A percentile compares a stretch with the other conserved stretches of the same genome.
Conservation (phyloP, 2,113 vertebrate genomes). For the Istiophorus platypterus region DNA sequence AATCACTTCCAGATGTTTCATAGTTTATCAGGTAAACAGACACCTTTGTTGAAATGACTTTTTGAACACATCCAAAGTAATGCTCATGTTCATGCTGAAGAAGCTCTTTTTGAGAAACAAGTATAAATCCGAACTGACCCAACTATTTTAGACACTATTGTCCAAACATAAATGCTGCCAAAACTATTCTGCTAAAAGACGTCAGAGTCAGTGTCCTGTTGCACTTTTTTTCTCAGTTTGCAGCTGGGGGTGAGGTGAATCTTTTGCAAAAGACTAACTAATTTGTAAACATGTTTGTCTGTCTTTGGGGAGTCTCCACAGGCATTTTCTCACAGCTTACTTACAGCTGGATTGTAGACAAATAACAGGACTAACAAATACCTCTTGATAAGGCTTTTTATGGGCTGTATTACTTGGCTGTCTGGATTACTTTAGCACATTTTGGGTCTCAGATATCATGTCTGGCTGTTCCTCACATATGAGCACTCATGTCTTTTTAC, state of each 20-base stretch:
- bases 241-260: slow-evolving; percentile 54
- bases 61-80: background rate
- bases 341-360: slow-evolving; percentile 43
- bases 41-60: background rate
- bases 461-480: slow-evolving; percentile 9
- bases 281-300: slow-evolving; percentile 47
- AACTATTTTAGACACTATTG: slow-evolving; percentile 3
- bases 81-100: background rate
- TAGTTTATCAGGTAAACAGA: background rate
- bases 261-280: slow-evolving; percentile 31
- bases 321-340: slow-evolving; percentile 17
- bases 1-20: slow-evolving; percentile 31
- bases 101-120: background rate
- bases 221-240: slow-evolving; percentile 15
- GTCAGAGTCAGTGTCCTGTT: slow-evolving; percentile 23
- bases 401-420: slow-evolving; percentile 6
- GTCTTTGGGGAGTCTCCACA: slow-evolving; percentile 44
- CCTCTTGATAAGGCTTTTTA: slow-evolving; percentile 4
- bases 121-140: slow-evolving; percentile 9
- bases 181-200: slow-evolving; percentile 6
- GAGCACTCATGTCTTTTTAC: slow-evolving; percentile 4
- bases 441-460: slow-evolving; percentile 3
- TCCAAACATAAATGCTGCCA: slow-evolving; percentile 43
- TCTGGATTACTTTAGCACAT: slow-evolving; percentile 35
- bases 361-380: slow-evolving; percentile 41